Evolutionary conservation across 2,888 invertebrate genomes (phyloP).

Genomic region (Barypeithes pellucidus): DNA sequence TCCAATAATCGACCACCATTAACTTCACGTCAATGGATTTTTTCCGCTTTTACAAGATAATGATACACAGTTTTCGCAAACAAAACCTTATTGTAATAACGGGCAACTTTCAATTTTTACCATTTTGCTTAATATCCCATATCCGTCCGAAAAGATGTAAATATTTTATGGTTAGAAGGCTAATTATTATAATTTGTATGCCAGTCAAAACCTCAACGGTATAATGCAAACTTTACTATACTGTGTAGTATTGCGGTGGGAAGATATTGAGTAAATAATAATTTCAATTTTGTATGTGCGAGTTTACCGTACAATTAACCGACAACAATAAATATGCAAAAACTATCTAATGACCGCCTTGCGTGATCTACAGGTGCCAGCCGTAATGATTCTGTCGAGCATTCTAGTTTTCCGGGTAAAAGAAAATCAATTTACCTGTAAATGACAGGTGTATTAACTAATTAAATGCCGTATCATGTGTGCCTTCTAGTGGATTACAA

Average conservation of each 20-base stretch:
- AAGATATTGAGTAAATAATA: no score
- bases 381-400: slow-evolving; percentile 63
- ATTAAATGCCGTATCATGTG: slow-evolving; percentile 28
- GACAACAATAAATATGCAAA: slow-evolving; percentile 10
- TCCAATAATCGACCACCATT: slow-evolving; percentile 67
- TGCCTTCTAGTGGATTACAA: slow-evolving; percentile 15
- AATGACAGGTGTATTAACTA: slow-evolving; percentile 38
- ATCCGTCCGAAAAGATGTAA: no score
- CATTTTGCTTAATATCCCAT: no score
- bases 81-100: neutral
- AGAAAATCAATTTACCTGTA: slow-evolving; percentile 36
- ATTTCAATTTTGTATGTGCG: no score
- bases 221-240: no score
- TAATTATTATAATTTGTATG: no score
- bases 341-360: slow-evolving; percentile 62
- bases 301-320: neutral
- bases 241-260: no score
- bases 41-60: slow-evolving; percentile 61
- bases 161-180: no score
- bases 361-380: slow-evolving; percentile 66
- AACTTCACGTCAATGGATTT: slow-evolving; percentile 62
- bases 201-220: no score
- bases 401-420: slow-evolving; percentile 30
- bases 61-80: neutral
- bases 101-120: no score